Base-by-base conservation (phyloP, 2,797 vertebrate species). In the Crypturellus tataupa region DNA sequence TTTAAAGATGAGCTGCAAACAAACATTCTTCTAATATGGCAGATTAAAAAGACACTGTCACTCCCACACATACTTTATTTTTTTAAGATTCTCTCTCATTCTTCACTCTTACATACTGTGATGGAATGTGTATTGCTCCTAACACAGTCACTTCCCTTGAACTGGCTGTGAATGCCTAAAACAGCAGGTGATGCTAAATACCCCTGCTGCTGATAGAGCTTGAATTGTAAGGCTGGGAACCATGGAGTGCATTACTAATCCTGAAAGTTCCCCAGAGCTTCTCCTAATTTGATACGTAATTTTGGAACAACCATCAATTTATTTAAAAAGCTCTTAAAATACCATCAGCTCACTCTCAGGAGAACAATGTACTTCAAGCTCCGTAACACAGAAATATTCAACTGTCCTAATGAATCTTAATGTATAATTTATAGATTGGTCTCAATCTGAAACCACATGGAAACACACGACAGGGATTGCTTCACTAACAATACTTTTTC, bases 101-200 rank as follows among this genome's bases (percentile, higher is more conserved):
- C 51, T 53, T 53, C 51, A 27, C 25, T 29, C 51, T 64, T 82
- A 56, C 18, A 80, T n/a, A 44, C 40, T 7, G 15, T 7, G 37
- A 20, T 23, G 8, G 31, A 77, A 78, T 23, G 17, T 4, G 5
- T 25, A 13, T 81, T 33, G 40, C 49, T 71, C 59, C 56, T 33
- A 78, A 56, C 13, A 39, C 1, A 19, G 37, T 37, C 42, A 56
- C 35, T 78, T 71, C 53, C 80, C 37, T 42, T 6, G 7, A 27
- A 29, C 0, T 0, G 29, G 20, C 44, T 76, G 70, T 65, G 77
- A 71, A 55, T 4, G 27, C 18, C 42, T 24, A 47, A 27, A 42
- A 72, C 79, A 89, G 79, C n/a, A 70, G 53, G 21, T 42, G 40
- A 37, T 39, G 40, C 49, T 76, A 35, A 62, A 3, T 10, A 55